Evolutionary conservation across 2,888 invertebrate species (phyloP).

Genomic region (Eugnorisma glareosa): DNA sequence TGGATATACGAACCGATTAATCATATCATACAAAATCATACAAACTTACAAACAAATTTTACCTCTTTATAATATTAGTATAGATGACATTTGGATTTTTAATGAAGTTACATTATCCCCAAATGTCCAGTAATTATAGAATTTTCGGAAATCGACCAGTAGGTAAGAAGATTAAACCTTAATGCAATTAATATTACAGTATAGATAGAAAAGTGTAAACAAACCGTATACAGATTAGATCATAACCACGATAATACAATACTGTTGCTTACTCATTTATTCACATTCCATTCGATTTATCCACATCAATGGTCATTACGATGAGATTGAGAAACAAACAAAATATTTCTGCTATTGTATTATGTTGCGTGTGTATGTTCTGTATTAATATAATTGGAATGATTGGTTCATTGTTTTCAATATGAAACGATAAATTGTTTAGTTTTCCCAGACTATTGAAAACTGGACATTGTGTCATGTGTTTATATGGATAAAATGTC

Average conservation of each 20-base stretch:
- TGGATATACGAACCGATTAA: no score
- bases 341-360: constrained; percentile 7
- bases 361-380: constrained; percentile 4
- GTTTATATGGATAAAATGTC: not conserved
- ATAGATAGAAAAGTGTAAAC: no score
- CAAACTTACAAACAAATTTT: no score
- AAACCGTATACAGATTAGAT: not conserved
- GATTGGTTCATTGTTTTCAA: constrained; percentile 7
- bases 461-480: not conserved
- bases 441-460: constrained; percentile 3
- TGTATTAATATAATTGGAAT: constrained; percentile 22
- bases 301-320: not conserved
- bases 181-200: no score
- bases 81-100: no score
- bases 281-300: not conserved
- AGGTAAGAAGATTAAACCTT: no score
- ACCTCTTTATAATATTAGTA: no score
- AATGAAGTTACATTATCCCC: no score
- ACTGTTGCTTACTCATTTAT: not conserved
- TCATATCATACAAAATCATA: no score
- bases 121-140: no score
- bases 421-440: constrained; percentile 2
- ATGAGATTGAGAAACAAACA: constrained; percentile 5
- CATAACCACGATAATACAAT: no score
- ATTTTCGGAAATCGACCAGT: no score